Evolutionary conservation across 2,113 vertebrate species (phyloP).

Genomic region (Mellivora capensis): DNA sequence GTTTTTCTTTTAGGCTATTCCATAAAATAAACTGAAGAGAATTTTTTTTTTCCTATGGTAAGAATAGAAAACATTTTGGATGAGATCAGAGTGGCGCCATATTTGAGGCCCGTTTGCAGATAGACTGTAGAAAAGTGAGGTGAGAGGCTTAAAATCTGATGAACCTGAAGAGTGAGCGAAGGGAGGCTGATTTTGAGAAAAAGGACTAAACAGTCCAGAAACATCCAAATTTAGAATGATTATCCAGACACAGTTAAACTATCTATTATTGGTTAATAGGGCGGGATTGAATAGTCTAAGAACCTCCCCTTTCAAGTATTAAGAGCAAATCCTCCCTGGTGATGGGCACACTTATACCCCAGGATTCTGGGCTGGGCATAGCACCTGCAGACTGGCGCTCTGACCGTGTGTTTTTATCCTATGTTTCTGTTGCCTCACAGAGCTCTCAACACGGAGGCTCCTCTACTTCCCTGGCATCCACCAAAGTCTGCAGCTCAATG

Average conservation of each 20-base stretch:
- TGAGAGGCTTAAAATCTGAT: neutral
- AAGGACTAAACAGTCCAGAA: neutral
- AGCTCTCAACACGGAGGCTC: conserved; percentile 96
- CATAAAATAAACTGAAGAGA: neutral
- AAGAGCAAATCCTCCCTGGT: neutral
- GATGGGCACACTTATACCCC: neutral
- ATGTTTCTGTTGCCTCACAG: conserved; percentile 80
- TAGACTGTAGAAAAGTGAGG: neutral
- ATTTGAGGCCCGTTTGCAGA: neutral
- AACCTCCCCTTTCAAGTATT: neutral
- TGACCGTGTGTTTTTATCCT: conserved; percentile 63
- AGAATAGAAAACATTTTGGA: neutral
- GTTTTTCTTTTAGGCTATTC: neutral
- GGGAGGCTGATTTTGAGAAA: neutral
- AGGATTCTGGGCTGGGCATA: neutral
- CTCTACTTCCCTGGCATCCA: conserved; percentile 96
- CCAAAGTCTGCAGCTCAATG: conserved; percentile 99
- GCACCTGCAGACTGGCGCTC: neutral
- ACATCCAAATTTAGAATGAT: neutral
- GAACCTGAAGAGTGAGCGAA: neutral
- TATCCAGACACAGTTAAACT: neutral
- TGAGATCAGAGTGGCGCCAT: neutral
- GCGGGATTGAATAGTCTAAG: neutral
- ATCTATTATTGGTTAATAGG: neutral
- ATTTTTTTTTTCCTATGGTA: neutral